Conservation (phyloP, 2,888 invertebrate species). For the Acleris sparsana region DNA sequence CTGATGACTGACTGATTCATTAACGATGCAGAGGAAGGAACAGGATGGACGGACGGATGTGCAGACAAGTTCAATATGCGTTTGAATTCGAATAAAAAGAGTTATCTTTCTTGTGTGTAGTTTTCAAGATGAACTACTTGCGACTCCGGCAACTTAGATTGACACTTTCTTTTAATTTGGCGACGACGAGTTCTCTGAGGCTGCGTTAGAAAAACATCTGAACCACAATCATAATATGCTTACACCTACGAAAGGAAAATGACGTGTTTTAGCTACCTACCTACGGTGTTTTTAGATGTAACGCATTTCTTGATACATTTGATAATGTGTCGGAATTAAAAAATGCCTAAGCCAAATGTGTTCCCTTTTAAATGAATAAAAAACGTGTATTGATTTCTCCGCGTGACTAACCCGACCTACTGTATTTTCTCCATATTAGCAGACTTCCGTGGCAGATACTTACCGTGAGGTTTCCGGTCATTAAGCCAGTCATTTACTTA, state of each 20-base stretch:
- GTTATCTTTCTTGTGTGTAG: conserved; percentile 1
- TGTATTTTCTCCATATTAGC: conserved; percentile 29
- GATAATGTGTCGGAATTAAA: no score
- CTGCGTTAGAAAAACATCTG: no score
- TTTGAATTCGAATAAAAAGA: neutral
- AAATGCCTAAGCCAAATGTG: no score
- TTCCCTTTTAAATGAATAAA: no score
- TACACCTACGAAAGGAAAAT: no score
- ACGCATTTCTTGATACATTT: no score
- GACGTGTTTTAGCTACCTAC: no score
- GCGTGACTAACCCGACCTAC: neutral
- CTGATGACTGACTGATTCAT: conserved; percentile 44
- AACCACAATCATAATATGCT: no score
- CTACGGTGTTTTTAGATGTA: no score
- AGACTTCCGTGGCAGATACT: conserved; percentile 13
- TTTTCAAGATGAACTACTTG: neutral
- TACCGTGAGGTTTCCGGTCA: conserved; percentile 37
- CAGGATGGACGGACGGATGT: conserved; percentile 26
- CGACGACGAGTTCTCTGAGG: no score
- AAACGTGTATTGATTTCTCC: conserved; percentile 1
- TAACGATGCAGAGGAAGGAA: conserved; percentile 44
- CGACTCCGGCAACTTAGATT: no score
- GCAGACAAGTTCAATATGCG: neutral
- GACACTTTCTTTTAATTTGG: no score
- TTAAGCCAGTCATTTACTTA: conserved; percentile 25